These are phyloP conservation scores for Pseudanteris insignis DNA, from an alignment of 2,888 invertebrate species.

Conservation along the genomic window DNA sequence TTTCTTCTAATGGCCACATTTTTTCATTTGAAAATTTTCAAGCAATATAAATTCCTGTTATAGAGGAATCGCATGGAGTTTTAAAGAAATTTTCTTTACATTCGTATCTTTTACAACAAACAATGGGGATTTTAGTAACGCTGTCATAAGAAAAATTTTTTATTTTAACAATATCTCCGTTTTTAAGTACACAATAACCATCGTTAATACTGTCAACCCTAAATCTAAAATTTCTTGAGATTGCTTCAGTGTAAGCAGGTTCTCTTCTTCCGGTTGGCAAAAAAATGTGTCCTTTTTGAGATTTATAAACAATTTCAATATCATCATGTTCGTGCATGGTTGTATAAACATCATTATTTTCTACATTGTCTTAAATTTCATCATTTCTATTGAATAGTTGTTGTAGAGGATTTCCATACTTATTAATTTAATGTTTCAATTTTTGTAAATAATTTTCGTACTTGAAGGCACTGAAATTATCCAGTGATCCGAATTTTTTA, in stretches of 20 bases:
- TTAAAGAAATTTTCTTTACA: conserved; percentile 5
- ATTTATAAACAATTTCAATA: conserved; percentile 9
- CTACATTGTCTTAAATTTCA: conserved; percentile 10
- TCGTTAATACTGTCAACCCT: conserved; percentile 6
- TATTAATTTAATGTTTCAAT: conserved; percentile 20
- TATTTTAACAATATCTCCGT: conserved; percentile 10
- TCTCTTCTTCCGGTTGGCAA: conserved; percentile 12
- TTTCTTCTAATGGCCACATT: conserved; percentile 6
- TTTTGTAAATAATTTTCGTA: conserved; percentile 28
- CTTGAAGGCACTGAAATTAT: conserved; percentile 27
- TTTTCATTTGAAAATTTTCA: conserved; percentile 1
- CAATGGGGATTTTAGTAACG: not conserved
- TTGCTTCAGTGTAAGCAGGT: conserved; percentile 5
- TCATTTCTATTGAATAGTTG: conserved; percentile 23
- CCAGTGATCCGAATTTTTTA: conserved; percentile 17
- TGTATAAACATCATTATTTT: not conserved
- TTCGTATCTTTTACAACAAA: not conserved
- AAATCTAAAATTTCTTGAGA: conserved; percentile 4
- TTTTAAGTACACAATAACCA: conserved; percentile 8
- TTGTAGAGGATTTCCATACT: conserved; percentile 21
- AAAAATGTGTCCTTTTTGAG: conserved; percentile 1
- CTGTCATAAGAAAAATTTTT: conserved; percentile 14
- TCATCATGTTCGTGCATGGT: no score
- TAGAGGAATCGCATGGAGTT: not conserved
- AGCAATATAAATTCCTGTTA: not conserved